These are phyloP conservation scores for Actenoides hombroni DNA, from an alignment of 2,113 vertebrate genomes.

Conservation along the genomic window DNA sequence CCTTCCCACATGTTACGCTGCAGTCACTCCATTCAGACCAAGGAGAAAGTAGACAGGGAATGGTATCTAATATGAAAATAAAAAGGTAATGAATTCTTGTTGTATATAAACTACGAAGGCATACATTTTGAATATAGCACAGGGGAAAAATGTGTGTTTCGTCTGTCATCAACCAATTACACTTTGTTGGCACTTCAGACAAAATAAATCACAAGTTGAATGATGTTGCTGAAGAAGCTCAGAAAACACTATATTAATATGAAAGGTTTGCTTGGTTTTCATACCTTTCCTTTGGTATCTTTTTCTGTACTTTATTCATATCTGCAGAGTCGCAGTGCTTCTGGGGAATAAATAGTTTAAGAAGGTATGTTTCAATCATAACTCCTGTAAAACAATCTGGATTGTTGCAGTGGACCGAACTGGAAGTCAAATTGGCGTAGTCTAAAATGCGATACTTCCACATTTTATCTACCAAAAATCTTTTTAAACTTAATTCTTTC, in stretches of 20 bases:
- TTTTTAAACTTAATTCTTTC: background rate
- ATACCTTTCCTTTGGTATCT: background rate
- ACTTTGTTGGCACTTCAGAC: background rate
- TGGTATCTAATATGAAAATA: slow-evolving; percentile 82
- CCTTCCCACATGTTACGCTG: slow-evolving; percentile 95
- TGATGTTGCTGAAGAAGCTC: background rate
- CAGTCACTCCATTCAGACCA: slow-evolving; percentile 99
- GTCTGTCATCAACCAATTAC: background rate
- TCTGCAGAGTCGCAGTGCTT: background rate
- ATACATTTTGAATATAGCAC: background rate
- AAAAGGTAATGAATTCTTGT: background rate
- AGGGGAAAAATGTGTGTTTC: background rate
- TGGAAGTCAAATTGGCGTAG: background rate
- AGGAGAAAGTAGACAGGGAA: slow-evolving; percentile 91
- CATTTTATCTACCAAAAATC: background rate
- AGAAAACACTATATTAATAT: background rate
- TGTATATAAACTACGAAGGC: background rate
- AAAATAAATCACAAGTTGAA: background rate
- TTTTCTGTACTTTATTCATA: background rate
- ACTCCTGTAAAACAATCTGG: background rate
- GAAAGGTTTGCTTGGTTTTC: background rate
- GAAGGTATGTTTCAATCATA: background rate
- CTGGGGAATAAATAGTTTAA: background rate
- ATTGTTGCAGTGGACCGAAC: background rate
- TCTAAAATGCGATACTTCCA: background rate